phyloP scores from a whole-genome alignment of 2,797 vertebrate species.

The Coregonus sp. region DNA sequence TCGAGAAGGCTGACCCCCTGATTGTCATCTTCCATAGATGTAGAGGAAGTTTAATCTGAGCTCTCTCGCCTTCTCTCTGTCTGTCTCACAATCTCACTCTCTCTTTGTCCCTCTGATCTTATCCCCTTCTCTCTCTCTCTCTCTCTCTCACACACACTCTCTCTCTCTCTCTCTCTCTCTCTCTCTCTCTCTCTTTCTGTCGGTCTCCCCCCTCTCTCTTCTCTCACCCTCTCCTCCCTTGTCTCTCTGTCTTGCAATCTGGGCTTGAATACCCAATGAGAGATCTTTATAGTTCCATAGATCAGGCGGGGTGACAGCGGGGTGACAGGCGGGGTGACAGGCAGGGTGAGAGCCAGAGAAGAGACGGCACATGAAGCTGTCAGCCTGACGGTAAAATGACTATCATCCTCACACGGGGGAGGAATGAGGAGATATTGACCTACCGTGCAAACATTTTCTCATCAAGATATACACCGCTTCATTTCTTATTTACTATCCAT shows the following conservation, averaged over 20 bases:
- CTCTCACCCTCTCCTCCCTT: not conserved
- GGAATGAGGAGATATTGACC: conserved; percentile 30
- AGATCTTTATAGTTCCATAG: conserved; percentile 41
- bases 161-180: not conserved
- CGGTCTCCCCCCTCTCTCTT: not conserved
- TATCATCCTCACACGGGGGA: conserved; percentile 43
- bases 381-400: conserved; percentile 48
- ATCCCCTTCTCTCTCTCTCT: not conserved
- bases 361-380: conserved; percentile 55
- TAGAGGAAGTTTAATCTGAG: conserved; percentile 23
- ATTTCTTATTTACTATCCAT: conserved; percentile 23
- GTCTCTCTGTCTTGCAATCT: conserved; percentile 14
- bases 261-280: conserved; percentile 38
- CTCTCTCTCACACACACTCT: not conserved
- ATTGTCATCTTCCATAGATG: conserved; percentile 24
- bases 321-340: not conserved
- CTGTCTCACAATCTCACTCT: not conserved
- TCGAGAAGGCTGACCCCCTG: conserved; percentile 26
- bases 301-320: not conserved
- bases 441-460: conserved; percentile 54
- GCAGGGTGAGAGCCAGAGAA: conserved; percentile 32
- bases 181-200: not conserved
- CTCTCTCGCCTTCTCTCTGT: not conserved
- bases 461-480: conserved; percentile 26
- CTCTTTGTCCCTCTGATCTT: not conserved